Percentiles rank a stretch among this genome's conserved stretches.
These are phyloP conservation scores for Holocentrus rufus DNA, from an alignment of 2,797 vertebrate species.

Conservation along the genomic window DNA sequence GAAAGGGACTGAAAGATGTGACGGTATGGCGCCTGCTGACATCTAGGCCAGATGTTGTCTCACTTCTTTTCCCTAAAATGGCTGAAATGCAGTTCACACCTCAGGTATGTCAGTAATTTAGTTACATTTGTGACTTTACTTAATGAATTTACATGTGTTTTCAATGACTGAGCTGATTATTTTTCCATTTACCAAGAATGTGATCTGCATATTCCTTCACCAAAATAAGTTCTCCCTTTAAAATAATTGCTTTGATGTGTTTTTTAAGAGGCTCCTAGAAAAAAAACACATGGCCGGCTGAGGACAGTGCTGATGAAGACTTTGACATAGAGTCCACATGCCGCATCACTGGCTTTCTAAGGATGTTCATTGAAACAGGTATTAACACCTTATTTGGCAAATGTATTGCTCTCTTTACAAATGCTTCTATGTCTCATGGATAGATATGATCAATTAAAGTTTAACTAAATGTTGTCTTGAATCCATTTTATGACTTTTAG, in stretches of 20 bases:
- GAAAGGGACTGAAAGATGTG: conserved; percentile 32
- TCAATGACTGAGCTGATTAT: conserved; percentile 4
- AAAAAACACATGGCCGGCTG: conserved; percentile 10
- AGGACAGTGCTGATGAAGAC: conserved; percentile 24
- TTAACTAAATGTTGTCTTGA: conserved; percentile 16
- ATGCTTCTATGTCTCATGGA: conserved; percentile 21
- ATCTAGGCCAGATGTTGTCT: conserved; percentile 26
- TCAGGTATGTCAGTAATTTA: conserved; percentile 19
- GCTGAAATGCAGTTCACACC: no score
- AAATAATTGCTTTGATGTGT: conserved; percentile 1
- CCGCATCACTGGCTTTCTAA: conserved; percentile 27
- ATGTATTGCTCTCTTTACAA: conserved; percentile 13
- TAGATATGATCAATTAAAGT: conserved; percentile 18
- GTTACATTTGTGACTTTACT: conserved; percentile 12
- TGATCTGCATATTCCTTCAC: conserved; percentile 16
- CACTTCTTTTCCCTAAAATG: conserved; percentile 17
- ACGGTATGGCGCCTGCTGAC: conserved; percentile 35
- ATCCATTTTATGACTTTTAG: conserved; percentile 29
- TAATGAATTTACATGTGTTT: conserved; percentile 11
- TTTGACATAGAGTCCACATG: conserved; percentile 19
- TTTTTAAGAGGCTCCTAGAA: conserved; percentile 20
- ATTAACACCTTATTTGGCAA: conserved; percentile 7
- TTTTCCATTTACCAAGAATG: conserved; percentile 1
- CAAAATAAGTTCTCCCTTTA: conserved; percentile 13
- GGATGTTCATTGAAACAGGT: conserved; percentile 30